Evolutionary conservation across 64 coral and sea anemone genomes (phyloP).

Genomic region (Anthopleura sola): DNA sequence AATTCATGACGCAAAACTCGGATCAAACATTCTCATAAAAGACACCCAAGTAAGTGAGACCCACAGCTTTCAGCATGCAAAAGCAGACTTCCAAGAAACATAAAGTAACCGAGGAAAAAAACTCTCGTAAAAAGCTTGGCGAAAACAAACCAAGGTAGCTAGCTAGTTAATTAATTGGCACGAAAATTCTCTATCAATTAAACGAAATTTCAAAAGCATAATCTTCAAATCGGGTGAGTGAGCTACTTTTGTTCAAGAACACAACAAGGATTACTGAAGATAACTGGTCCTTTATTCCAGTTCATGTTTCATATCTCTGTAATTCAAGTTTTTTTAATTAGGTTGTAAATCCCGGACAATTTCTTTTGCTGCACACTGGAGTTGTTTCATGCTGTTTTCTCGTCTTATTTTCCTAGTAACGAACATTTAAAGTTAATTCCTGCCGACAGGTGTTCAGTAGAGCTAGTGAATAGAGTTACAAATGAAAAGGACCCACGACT

Average conservation of each 20-base stretch:
- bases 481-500: background rate
- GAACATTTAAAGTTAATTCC: background rate
- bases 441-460: background rate
- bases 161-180: background rate
- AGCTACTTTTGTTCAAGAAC: background rate
- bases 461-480: background rate
- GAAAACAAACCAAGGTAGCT: background rate
- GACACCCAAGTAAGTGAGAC: no score
- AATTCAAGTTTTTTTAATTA: background rate
- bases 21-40: background rate
- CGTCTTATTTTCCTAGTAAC: background rate
- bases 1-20: background rate
- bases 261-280: background rate
- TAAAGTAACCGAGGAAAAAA: background rate
- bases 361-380: background rate
- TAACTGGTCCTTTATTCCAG: background rate
- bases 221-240: background rate
- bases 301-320: background rate
- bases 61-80: background rate
- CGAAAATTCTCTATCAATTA: background rate
- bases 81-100: background rate
- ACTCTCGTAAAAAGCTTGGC: background rate
- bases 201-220: background rate
- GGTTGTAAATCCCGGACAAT: background rate
- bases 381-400: background rate